Evolutionary conservation across 1,140 invertebrate species (phyloP).

Genomic region (Dendroctonus valens): DNA sequence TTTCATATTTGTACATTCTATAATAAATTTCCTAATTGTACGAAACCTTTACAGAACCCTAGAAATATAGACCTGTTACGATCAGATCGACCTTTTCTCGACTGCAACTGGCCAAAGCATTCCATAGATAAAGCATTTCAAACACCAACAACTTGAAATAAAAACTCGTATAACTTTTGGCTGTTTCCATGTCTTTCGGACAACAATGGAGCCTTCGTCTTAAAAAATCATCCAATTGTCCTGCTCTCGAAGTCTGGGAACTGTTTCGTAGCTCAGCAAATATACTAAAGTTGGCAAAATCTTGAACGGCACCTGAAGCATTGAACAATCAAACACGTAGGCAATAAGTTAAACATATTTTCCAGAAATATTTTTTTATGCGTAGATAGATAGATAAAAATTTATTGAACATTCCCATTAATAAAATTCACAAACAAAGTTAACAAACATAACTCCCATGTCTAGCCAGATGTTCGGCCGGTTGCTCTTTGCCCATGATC

Average conservation of each 20-base stretch:
- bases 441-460: no score
- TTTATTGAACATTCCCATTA: no score
- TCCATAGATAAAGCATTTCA: slow-evolving; percentile 73
- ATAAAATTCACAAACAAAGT: no score
- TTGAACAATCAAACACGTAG: not conserved
- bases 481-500: no score
- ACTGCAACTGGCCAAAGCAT: slow-evolving; percentile 65
- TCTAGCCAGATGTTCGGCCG: no score
- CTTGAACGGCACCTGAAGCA: slow-evolving; percentile 37
- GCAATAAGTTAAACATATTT: not conserved
- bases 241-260: slow-evolving; percentile 25
- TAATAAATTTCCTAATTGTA: not conserved
- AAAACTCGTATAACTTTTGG: slow-evolving; percentile 7
- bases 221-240: slow-evolving; percentile 45
- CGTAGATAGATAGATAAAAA: no score
- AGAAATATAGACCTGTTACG: slow-evolving; percentile 49
- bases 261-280: slow-evolving; percentile 29
- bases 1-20: slow-evolving; percentile 41
- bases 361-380: no score
- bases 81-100: slow-evolving; percentile 53
- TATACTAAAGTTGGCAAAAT: slow-evolving; percentile 9
- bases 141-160: slow-evolving; percentile 63
- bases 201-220: slow-evolving; percentile 37
- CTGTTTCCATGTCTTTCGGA: slow-evolving; percentile 30
- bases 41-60: no score